phyloP scores from a whole-genome alignment of 2,888 invertebrate species.

The Agriopis marginaria region DNA sequence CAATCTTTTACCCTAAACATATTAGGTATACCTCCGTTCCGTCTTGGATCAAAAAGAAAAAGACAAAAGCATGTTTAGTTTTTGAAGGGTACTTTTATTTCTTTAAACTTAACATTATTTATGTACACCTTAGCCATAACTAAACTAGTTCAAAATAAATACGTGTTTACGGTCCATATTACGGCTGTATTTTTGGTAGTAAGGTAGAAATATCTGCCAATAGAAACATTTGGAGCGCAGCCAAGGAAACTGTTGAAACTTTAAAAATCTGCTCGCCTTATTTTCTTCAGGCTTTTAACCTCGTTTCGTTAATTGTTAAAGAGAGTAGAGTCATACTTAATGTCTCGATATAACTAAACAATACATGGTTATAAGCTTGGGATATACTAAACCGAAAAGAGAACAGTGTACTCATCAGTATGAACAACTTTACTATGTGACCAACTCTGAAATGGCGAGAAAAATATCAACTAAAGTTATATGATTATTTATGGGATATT shows the following conservation, averaged over 20 bases:
- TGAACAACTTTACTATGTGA: too few species aligned
- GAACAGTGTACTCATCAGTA: too few species aligned
- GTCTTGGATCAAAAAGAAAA: background rate
- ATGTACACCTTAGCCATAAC: background rate
- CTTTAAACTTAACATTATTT: background rate
- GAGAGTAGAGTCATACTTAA: background rate
- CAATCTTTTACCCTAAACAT: too few species aligned
- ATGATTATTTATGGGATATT: too few species aligned
- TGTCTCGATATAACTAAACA: too few species aligned
- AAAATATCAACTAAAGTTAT: too few species aligned
- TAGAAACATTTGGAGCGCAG: constrained; percentile 27
- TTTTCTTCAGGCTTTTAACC: constrained; percentile 3
- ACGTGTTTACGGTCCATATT: constrained; percentile 5
- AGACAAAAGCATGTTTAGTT: background rate
- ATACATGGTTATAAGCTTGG: too few species aligned
- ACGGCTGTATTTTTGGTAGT: constrained; percentile 10
- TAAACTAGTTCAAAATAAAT: constrained; percentile 5
- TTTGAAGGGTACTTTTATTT: background rate
- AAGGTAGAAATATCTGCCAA: constrained; percentile 16
- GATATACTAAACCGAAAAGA: too few species aligned
- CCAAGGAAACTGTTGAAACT: constrained; percentile 23
- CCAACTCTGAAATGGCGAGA: too few species aligned
- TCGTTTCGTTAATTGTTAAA: background rate
- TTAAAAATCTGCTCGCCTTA: constrained; percentile 13
- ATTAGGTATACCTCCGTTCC: too few species aligned